Evolutionary conservation across 2,797 vertebrate genomes (phyloP), one percentile per base, ranked within the genome.

Genomic region (Enteromius unitaeniatus): DNA sequence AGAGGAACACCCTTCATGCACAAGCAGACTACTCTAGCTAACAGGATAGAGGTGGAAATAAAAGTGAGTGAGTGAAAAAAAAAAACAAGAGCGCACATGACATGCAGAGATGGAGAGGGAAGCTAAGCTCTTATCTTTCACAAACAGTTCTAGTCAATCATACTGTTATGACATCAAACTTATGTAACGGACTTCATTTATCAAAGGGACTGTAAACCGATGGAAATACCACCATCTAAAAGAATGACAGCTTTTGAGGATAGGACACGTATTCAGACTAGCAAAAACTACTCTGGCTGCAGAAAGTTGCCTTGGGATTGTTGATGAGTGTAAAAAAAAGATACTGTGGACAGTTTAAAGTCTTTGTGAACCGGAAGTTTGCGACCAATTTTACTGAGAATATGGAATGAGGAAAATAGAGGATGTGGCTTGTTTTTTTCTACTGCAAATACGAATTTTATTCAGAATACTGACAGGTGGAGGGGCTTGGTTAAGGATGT

Each of bases 1-100:
- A 84, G 79, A 87, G 79, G 76, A 88, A 84, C 26, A 75, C 51
- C 55, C 58, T 58, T n/a, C 85, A 86, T 88, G 88, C 86, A 88
- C 60, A 86, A 70, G 86, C 86, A 89, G 79, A 75, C 60, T 73
- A 67, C 82, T 73, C 37, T 82, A 73, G 76, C 62, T 85, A 84
- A 82, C 68, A 82, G 55, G 31, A 60, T 51, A 80, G 64, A 81
- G 55, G 58, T 51, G 82, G 65, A 49, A 81, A 79, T 62, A 77
- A 49, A 64, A 47, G 69, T 67, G 31, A 51, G 69, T 49, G 82
- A 79, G 4, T 3, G 4, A 34, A 34, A 34, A 40, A 40, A 40
- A 47, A 14, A n/a, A 81, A 58, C 34, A 62, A 51, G 68, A 51
- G 40, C 31, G n/a, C 64, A 74, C 15, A 62, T 53, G 14, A 28